Evolutionary conservation across 2,797 vertebrate genomes (phyloP).

Genomic region (Ataeniobius toweri): DNA sequence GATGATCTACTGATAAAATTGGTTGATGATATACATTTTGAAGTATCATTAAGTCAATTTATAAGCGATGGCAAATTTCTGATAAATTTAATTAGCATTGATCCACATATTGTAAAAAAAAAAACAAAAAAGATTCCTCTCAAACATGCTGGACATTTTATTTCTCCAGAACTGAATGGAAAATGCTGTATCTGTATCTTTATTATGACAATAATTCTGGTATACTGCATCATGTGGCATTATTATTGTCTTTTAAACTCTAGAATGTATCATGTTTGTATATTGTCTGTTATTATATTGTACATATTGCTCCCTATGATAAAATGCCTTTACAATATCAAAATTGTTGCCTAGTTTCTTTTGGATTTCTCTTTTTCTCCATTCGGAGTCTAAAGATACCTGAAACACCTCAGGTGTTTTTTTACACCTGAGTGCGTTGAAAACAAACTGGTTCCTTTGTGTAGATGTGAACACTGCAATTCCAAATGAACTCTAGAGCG

Average conservation of each 20-base stretch:
- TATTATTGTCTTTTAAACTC: constrained; percentile 40
- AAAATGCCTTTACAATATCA: constrained; percentile 46
- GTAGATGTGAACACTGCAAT: too few species aligned
- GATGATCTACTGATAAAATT: background rate
- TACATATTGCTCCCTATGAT: constrained; percentile 62
- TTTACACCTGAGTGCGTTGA: too few species aligned
- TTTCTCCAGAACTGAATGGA: background rate
- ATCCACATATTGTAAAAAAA: background rate
- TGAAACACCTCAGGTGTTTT: too few species aligned
- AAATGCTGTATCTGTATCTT: constrained; percentile 50
- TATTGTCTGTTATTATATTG: constrained; percentile 55
- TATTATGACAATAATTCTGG: constrained; percentile 62
- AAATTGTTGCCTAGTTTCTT: constrained; percentile 18
- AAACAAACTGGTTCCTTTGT: too few species aligned
- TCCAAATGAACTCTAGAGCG: too few species aligned
- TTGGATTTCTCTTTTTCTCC: background rate
- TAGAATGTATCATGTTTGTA: constrained; percentile 60
- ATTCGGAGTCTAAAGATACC: background rate
- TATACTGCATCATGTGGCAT: constrained; percentile 52
- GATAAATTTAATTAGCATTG: background rate
- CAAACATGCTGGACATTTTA: background rate
- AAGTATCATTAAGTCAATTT: too few species aligned
- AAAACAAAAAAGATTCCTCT: background rate
- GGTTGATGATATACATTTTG: too few species aligned
- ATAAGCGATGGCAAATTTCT: too few species aligned